Evolutionary conservation across 2,888 invertebrate genomes (phyloP).

Genomic region (Synanthedon tipuliformis): DNA sequence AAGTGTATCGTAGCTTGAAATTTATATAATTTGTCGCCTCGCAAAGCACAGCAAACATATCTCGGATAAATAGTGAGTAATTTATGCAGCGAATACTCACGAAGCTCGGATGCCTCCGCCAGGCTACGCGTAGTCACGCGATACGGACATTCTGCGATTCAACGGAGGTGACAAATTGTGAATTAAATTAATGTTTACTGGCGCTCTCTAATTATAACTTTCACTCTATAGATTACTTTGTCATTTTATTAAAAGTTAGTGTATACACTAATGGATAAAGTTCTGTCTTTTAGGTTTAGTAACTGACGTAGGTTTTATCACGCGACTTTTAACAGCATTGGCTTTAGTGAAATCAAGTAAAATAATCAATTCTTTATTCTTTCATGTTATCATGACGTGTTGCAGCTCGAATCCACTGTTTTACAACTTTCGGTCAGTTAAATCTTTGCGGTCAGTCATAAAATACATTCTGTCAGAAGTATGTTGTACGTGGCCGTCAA

Average conservation of each 20-base stretch:
- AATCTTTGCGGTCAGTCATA: no score
- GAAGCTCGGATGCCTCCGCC: slow-evolving; percentile 39
- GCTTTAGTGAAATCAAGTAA: no score
- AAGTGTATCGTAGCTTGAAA: slow-evolving; percentile 11
- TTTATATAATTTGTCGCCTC: slow-evolving; percentile 48
- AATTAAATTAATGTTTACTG: slow-evolving; percentile 58
- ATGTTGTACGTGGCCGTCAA: no score
- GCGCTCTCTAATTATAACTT: slow-evolving; percentile 11
- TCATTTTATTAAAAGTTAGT: not conserved
- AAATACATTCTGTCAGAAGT: no score
- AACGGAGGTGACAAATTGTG: slow-evolving; percentile 13
- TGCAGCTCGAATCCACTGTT: no score
- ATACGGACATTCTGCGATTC: slow-evolving; percentile 55
- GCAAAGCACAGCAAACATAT: slow-evolving; percentile 25
- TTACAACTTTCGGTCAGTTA: no score
- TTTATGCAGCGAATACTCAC: slow-evolving; percentile 57
- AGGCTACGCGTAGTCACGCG: slow-evolving; percentile 46
- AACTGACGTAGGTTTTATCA: no score
- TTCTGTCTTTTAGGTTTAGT: no score
- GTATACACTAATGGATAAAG: not conserved
- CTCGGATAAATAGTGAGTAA: slow-evolving; percentile 41
- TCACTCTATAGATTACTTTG: not conserved
- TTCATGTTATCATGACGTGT: no score
- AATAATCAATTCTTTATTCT: no score
- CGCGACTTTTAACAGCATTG: no score